Evolutionary conservation across 2,888 invertebrate species (phyloP).

Genomic region (Ormia ochracea): DNA sequence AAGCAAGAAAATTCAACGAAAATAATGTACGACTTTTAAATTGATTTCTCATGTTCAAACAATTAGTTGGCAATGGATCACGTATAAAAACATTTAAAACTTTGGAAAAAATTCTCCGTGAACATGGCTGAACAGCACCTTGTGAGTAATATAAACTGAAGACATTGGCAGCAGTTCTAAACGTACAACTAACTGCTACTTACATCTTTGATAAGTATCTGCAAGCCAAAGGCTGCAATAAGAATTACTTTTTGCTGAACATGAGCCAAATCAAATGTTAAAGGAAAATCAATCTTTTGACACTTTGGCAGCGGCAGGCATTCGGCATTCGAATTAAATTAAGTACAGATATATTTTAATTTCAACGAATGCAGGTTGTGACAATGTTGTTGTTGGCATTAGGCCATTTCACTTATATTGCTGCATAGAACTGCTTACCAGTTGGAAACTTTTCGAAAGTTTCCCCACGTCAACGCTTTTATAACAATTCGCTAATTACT

Average conservation of each 20-base stretch:
- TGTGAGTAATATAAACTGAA: conserved; percentile 28
- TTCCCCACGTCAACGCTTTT: background rate
- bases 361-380: conserved; percentile 62
- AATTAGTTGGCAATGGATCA: conserved; percentile 64
- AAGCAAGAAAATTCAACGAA: background rate
- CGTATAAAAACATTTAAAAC: conserved; percentile 45
- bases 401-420: conserved; percentile 57
- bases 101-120: conserved; percentile 35
- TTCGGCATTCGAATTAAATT: conserved; percentile 67
- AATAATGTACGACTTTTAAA: conserved; percentile 60
- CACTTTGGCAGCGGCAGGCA: conserved; percentile 64
- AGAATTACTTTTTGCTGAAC: conserved; percentile 49
- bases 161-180: conserved; percentile 40
- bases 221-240: background rate
- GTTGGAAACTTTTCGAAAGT: background rate
- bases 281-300: conserved; percentile 66
- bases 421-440: background rate
- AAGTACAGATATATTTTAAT: conserved; percentile 69
- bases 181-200: conserved; percentile 27
- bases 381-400: conserved; percentile 62
- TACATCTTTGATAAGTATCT: conserved; percentile 40
- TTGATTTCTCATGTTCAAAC: conserved; percentile 67
- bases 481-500: too few species aligned
- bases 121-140: conserved; percentile 21
- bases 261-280: conserved; percentile 63